Evolutionary conservation across 2,113 vertebrate genomes (phyloP).

Genomic region (Dascyllus trimaculatus): DNA sequence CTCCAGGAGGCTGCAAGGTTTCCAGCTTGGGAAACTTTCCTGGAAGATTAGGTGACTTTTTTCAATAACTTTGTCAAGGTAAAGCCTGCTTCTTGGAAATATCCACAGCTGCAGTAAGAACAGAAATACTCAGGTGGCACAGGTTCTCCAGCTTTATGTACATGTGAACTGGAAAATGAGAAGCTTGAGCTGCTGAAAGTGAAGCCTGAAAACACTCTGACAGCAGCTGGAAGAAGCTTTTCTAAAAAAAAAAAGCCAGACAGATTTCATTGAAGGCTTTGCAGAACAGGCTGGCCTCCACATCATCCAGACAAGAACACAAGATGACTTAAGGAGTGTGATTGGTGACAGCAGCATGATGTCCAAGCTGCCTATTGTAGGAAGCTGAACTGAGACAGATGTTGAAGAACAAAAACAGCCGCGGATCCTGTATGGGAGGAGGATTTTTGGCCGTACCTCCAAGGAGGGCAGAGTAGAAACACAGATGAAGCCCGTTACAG

Average conservation of each 20-base stretch:
- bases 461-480: background rate
- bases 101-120: background rate
- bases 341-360: background rate
- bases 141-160: background rate
- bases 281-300: no score
- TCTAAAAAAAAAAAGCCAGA: no score
- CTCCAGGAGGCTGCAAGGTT: background rate
- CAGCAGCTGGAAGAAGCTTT: no score
- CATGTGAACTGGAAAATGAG: no score
- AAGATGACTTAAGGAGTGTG: background rate
- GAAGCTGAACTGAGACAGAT: background rate
- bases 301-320: no score
- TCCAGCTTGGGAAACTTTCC: background rate
- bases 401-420: slow-evolving; percentile 2
- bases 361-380: background rate
- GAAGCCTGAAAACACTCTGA: no score
- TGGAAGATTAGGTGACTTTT: background rate
- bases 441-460: background rate
- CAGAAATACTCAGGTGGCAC: background rate
- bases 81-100: background rate
- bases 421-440: background rate
- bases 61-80: no score
- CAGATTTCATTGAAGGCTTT: no score
- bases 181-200: no score
- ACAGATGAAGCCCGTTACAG: background rate